Evolutionary conservation across 2,797 vertebrate species (phyloP).

Genomic region (Microchirus variegatus): DNA sequence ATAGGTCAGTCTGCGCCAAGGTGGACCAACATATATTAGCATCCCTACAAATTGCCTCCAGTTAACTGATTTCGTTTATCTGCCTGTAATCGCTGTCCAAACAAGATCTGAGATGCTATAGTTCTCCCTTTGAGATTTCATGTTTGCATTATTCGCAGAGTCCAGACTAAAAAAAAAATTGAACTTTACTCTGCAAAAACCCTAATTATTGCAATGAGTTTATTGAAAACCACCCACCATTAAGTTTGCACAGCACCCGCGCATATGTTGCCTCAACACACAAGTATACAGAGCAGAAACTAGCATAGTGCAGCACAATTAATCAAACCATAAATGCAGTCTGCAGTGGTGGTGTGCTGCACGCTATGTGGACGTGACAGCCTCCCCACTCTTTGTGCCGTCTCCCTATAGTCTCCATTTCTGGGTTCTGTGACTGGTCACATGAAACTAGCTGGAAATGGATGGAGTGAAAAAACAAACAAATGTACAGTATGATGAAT

Average conservation of each 20-base stretch:
- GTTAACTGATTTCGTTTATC: not conserved
- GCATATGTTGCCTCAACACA: constrained; percentile 15
- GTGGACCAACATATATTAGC: not conserved
- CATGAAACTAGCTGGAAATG: no score
- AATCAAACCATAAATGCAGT: not conserved
- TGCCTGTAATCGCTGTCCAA: constrained; percentile 8
- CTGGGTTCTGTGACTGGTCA: no score
- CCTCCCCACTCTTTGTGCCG: no score
- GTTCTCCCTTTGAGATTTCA: constrained; percentile 16
- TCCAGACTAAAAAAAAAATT: constrained; percentile 15
- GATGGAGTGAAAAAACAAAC: no score
- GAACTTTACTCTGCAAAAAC: constrained; percentile 16
- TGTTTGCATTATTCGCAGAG: constrained; percentile 34
- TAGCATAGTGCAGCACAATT: not conserved
- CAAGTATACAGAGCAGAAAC: constrained; percentile 26
- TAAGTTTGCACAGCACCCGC: constrained; percentile 18
- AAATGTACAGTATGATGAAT: no score
- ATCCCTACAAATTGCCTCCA: not conserved
- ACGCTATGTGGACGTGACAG: not conserved
- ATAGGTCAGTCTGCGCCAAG: constrained; percentile 4
- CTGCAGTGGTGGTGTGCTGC: not conserved
- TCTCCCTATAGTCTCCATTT: not conserved
- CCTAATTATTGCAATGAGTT: not conserved
- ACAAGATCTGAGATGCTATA: constrained; percentile 26
- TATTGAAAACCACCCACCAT: constrained; percentile 23